Percentiles rank a stretch among this genome's conserved stretches.
Evolutionary conservation across 2,888 invertebrate genomes (phyloP).

Genomic region (Philopedon plagiatum): DNA sequence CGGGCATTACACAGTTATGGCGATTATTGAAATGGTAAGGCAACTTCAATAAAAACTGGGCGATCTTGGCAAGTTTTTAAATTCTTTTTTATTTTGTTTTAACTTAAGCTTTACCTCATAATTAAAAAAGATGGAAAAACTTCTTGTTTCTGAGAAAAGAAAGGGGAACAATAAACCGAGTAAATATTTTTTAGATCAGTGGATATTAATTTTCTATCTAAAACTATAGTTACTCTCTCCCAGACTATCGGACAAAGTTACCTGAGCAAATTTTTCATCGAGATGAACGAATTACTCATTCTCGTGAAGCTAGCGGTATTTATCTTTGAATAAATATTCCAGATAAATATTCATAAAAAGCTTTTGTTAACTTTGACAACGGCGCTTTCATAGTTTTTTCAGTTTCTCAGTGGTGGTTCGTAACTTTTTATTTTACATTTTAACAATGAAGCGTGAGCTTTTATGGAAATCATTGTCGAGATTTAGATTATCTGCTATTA

Average conservation of each 20-base stretch:
- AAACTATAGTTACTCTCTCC: too few relatives aligned
- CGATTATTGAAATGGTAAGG: too few relatives aligned
- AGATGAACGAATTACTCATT: slow-evolving; percentile 17
- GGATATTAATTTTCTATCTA: too few relatives aligned
- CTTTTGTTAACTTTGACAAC: slow-evolving; percentile 26
- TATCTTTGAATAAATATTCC: slow-evolving; percentile 15
- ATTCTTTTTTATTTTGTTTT: too few relatives aligned
- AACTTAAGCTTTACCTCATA: too few relatives aligned
- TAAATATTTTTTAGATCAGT: too few relatives aligned
- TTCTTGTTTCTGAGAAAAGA: too few relatives aligned
- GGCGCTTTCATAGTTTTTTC: slow-evolving; percentile 16
- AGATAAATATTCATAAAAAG: slow-evolving; percentile 26
- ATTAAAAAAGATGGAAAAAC: too few relatives aligned
- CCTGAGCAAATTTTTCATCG: slow-evolving; percentile 19
- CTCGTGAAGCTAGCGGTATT: slow-evolving; percentile 14
- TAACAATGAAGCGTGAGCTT: background rate
- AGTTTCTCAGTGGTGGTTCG: slow-evolving; percentile 7
- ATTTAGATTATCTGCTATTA: background rate
- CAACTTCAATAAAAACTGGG: too few relatives aligned
- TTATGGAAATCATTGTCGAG: background rate
- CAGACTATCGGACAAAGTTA: slow-evolving; percentile 3
- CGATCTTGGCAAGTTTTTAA: too few relatives aligned
- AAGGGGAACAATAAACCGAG: too few relatives aligned
- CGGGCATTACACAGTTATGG: too few relatives aligned
- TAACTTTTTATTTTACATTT: background rate